These are phyloP conservation scores for Oxycera nigricornis DNA, from an alignment of 2,888 invertebrate species.

Conservation along the genomic window DNA sequence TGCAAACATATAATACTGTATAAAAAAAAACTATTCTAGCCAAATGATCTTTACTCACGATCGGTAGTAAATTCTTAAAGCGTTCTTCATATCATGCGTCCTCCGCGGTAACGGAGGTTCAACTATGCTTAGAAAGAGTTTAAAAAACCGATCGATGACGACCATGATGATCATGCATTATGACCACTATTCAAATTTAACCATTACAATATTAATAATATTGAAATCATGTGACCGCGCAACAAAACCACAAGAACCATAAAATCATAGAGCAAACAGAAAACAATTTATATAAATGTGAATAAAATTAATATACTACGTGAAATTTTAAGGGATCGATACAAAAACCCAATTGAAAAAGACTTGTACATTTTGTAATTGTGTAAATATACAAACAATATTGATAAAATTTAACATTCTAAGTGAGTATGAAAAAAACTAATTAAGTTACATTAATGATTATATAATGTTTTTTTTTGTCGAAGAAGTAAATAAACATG, in stretches of 20 bases:
- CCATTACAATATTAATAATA: neutral
- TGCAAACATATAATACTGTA: neutral
- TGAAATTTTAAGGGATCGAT: constrained; percentile 6
- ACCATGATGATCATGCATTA: neutral
- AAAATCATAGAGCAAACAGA: neutral
- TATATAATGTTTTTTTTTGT: constrained; percentile 16
- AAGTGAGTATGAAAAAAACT: constrained; percentile 13
- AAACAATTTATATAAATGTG: neutral
- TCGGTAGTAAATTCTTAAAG: too few species aligned
- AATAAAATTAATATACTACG: neutral
- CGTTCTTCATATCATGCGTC: neutral
- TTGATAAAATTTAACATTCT: constrained; percentile 15
- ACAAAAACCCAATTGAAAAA: constrained; percentile 8
- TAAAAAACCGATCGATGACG: too few species aligned
- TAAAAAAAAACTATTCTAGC: neutral
- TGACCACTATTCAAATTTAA: neutral
- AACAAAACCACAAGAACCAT: neutral
- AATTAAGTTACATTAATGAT: neutral
- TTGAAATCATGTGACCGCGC: neutral
- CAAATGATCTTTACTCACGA: neutral
- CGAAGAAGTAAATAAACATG: too few species aligned
- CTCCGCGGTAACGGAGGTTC: neutral
- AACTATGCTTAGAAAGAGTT: neutral
- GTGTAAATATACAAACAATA: constrained; percentile 34
- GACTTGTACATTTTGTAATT: constrained; percentile 40